Base-by-base conservation (phyloP, 2,888 invertebrate species). In the Drosophila parthenogenetica region DNA sequence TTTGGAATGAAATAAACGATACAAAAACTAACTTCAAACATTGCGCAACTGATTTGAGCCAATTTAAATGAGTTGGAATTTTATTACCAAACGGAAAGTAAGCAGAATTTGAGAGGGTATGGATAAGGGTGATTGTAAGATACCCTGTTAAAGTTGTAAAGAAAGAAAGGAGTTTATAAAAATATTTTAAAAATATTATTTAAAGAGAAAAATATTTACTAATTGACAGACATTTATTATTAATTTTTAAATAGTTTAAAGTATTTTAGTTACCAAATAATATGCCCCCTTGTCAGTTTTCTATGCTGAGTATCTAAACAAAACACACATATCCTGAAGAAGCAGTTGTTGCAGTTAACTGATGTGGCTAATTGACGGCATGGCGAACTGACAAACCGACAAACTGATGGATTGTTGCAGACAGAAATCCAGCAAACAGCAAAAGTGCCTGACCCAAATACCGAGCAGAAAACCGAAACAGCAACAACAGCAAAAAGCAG, bases 391-490 rank as follows among this genome's bases (percentile, higher is more conserved):
- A 48, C 63, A 42, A 48, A 64, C 61, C 58, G 79, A 59, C 63
- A 42, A 48, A 64, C 61, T 61, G 79, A 59, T 62, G 58, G 35
- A 57, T 64, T 58, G 43, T 8, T 66, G 63, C 75, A 73, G 55
- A 69, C 75, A 73, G 48, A 69, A 59, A 69, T 48, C 48, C 58
- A 73, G 40, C 53, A 17, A 65, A 29, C 50, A 68, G 69, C 79
- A 70, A 79, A 70, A 70, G 64, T 75, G 75, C 61, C 62, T 79
- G 77, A 79, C 73, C 62, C 68, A 75, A 77, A 87, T 85, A 69
- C 68, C 81, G 37, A 65, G 57, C 57, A 57, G 35, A 57, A 37
- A 45, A 57, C 57, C 16, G 46, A 57, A 46, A 17, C 43, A 55
- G 43, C 25, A 53, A 40, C 16, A 19, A 16, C 16, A 11, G 29